phyloP scores from a whole-genome alignment of 2,113 vertebrate genomes.

The Sorex araneus region DNA sequence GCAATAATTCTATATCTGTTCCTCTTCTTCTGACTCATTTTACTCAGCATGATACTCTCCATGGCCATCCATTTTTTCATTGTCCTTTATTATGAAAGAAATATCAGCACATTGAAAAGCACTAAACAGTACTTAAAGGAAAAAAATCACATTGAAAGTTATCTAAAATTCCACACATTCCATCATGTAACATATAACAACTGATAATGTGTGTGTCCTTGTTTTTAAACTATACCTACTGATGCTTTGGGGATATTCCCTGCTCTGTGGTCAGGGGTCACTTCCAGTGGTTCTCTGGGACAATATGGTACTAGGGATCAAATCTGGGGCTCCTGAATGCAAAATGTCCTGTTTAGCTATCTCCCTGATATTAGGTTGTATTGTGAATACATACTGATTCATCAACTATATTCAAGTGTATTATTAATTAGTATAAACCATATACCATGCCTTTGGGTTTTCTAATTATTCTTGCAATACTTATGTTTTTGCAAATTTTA shows the following conservation, averaged over 20 bases:
- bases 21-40: too few species aligned
- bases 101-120: neutral
- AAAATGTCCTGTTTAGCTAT: too few species aligned
- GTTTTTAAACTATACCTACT: too few species aligned
- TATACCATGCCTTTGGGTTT: neutral
- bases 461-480: slow-evolving; percentile 28
- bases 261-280: too few species aligned
- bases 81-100: slow-evolving; percentile 50
- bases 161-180: neutral
- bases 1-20: too few species aligned
- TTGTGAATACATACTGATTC: slow-evolving; percentile 2
- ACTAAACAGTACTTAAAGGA: neutral
- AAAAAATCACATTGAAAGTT: slow-evolving; percentile 5
- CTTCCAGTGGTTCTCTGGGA: too few species aligned
- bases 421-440: neutral
- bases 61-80: neutral
- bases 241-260: too few species aligned
- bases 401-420: neutral
- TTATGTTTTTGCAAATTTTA: neutral
- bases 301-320: too few species aligned
- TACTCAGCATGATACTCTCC: too few species aligned
- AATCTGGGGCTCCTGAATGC: too few species aligned
- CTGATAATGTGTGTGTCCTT: too few species aligned
- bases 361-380: neutral
- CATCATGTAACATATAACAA: too few species aligned